Conservation (phyloP, 1,140 invertebrate genomes). For the Camponotus pennsylvanicus region DNA sequence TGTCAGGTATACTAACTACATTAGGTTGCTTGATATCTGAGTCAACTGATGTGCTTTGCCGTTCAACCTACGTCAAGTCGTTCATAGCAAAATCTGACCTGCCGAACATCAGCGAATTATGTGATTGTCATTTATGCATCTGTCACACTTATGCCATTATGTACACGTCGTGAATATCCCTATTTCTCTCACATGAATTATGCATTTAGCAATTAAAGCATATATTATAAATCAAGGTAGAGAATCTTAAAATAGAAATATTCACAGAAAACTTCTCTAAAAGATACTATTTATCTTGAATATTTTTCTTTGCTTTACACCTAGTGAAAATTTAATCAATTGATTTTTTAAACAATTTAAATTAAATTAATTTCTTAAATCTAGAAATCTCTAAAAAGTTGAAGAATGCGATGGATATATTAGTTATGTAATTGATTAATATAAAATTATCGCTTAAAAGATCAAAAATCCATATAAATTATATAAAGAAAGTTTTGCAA, state of each 20-base stretch:
- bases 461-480: constrained; percentile 39
- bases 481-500: constrained; percentile 35
- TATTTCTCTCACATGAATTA: background rate
- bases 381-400: background rate
- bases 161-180: background rate
- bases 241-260: background rate
- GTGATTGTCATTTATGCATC: constrained; percentile 15
- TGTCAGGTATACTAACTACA: constrained; percentile 51
- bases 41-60: constrained; percentile 37
- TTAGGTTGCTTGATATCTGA: constrained; percentile 59
- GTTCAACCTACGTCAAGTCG: constrained; percentile 44
- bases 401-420: background rate
- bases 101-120: constrained; percentile 39
- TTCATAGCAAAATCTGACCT: constrained; percentile 37
- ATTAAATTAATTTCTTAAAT: background rate
- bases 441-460: constrained; percentile 20
- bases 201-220: background rate
- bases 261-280: background rate
- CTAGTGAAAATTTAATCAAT: background rate
- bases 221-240: background rate
- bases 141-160: background rate
- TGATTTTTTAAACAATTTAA: constrained; percentile 15
- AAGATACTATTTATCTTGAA: background rate
- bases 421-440: constrained; percentile 32
- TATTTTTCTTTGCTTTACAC: background rate